phyloP scores from a whole-genome alignment of 2,888 invertebrate species.

The Diadromus collaris region DNA sequence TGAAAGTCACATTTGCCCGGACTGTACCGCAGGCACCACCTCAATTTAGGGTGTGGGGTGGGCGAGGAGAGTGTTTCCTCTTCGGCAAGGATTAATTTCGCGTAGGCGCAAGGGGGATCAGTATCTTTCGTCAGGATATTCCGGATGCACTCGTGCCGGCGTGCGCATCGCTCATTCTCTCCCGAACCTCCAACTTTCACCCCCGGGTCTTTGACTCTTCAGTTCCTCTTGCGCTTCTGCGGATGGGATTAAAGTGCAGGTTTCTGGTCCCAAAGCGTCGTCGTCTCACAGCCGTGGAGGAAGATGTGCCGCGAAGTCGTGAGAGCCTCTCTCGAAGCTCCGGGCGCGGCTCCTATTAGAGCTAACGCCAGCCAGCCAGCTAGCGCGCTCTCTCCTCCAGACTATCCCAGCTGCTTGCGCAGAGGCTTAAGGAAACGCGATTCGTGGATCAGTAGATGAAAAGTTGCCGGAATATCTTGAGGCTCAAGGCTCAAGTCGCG shows the following conservation, averaged over 20 bases:
- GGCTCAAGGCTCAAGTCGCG: neutral
- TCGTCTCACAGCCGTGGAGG: conserved; percentile 33
- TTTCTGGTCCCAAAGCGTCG: conserved; percentile 18
- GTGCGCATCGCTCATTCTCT: conserved; percentile 39
- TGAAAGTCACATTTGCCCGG: no score
- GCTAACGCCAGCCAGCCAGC: neutral
- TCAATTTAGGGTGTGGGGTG: no score
- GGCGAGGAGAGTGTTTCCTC: neutral
- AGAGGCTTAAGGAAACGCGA: conserved; percentile 32
- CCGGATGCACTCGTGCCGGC: conserved; percentile 23
- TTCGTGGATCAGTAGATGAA: conserved; percentile 35
- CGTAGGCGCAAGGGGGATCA: conserved; percentile 40
- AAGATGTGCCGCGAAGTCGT: neutral
- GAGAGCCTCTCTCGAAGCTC: neutral
- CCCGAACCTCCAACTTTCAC: neutral
- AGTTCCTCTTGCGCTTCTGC: conserved; percentile 14
- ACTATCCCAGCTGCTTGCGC: conserved; percentile 36
- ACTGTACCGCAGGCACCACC: no score
- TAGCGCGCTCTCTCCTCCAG: conserved; percentile 5
- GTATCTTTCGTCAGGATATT: conserved; percentile 54
- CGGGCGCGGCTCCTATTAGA: conserved; percentile 31
- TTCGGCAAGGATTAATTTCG: conserved; percentile 48
- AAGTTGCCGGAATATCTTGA: conserved; percentile 39
- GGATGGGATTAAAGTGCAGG: conserved; percentile 42
- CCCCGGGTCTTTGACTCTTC: conserved; percentile 13